Base-by-base conservation (phyloP, 2,113 vertebrate species). In the Petromus typicus region DNA sequence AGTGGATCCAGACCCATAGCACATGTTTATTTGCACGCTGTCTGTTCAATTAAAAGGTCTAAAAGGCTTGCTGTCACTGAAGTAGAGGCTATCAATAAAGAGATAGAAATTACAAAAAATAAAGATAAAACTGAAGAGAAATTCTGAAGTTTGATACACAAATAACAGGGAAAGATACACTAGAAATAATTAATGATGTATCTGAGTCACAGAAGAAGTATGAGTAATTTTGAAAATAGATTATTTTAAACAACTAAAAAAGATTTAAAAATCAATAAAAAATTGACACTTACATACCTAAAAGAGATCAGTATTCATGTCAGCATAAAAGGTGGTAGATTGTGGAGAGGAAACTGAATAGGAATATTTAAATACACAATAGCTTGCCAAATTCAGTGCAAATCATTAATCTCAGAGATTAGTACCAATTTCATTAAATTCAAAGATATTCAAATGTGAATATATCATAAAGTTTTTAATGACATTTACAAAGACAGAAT, bases 201-300 rank as follows among this genome's bases (percentile, higher is more conserved):
- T 76, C 61, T 82, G 59, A 57, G 25, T 76, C 4, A 5, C 25
- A 48, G 27, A 48, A 17, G 43, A 48, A 17, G 6, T 45, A 76
- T 32, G 27, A 17, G 2, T 32, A 48, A 48, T 76, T 48, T 30
- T 76, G 25, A 76, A 76, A 76, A 48, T 30, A 76, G 43, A 32
- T 32, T 30, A 51, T 51, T 48, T 76, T 51, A 48, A 30, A 76
- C 27, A 76, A 48, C 45, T 51, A 48, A 51, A 48, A 76, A 51
- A 30, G 30, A 27, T 30, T 48, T 16, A 76, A 30, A 13, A 30
- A 30, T 30, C 73, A 76, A 48, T 76, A 79, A 85, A n/a, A 89
- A 73, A 14, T 86, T 43, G 69, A 75, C 43, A 86, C 11, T 76
- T 78, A 90, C 45, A 90, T 25, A 82, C n/a, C 8, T 87, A 54